Base-by-base conservation (phyloP, 2,113 vertebrate species). In the Struthio camelus region DNA sequence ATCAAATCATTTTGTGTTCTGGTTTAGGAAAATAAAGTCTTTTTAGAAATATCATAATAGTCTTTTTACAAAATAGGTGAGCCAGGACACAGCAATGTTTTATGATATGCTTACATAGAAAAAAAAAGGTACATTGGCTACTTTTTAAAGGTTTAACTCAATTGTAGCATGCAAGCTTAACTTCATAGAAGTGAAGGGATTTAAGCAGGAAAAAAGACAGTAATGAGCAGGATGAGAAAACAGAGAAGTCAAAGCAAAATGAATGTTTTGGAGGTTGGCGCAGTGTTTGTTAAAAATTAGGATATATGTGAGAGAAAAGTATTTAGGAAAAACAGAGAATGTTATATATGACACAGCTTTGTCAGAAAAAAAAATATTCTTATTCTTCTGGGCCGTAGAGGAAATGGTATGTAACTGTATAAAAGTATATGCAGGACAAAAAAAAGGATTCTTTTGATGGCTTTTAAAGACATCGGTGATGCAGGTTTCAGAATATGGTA, bases 1-100 rank as follows among this genome's bases (percentile, higher is more conserved):
- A 87, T 77, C 1, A 62, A 40, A 42, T 10, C 1, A 18, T 67
- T 61, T 89, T 67, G 2, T 38, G 1, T 42, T 67, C 38, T 61
- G 4, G 5, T 84, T 80, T 70, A 46, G 3, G 12, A 27, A 80
- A 70, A 44, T 6, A 24, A 87, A 79, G 59, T 61, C 0, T 8
- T 67, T 93, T 83, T 13, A 44, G 14, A 69, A 85, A 69, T 2
- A 40, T 46, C 3, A 14, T 46, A 59, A 51, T 6, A 14, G 0
- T 2, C 0, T 79, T 59, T 28, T 56, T 75, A 30, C 71, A 58
- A 92, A 73, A 44, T 0, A 0, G 1, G 4, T n/a, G 65, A 91
- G 3, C 3, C 17, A 36, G 9, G 7, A 72, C 14, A 59, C 1
- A 23, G 11, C 7, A 71, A 12, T 71, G 50, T 89, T 50, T 91